Evolutionary conservation across 35 echinoderm and acorn worm genomes (phyloP), one percentile per base, ranked within the genome.

Genomic region (Apostichopus californicus): DNA sequence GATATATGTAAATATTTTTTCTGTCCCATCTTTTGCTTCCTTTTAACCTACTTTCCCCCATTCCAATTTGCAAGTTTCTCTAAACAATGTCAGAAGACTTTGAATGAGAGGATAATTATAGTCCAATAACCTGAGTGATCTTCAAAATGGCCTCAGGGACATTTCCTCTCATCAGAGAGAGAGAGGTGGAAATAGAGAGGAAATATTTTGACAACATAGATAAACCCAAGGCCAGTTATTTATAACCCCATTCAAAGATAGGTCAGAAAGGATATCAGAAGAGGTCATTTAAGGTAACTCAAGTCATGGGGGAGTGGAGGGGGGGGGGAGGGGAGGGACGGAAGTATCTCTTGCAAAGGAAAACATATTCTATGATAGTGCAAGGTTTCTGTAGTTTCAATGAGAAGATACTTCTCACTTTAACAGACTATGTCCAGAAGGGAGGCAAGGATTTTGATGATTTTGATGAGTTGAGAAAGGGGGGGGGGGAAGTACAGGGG

Each of bases 221-320:
- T 46, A 80, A 80, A 54, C 13, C 13, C 13, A 80, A 80, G 78
- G 78, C 53, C 78, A 80, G 7, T 26, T 46, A 80, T 54, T 80
- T 80, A 13, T 80, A 6, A 46, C 2, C 24, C 53, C 78, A 6
- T 68, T 22, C 9, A 34, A 14, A 1, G 78, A 46, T 46, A 12
- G 78, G 78, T 80, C 22, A 80, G 22, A 21, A 80, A 11, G n/a
- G 78, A 7, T 80, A 80, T 25, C 46, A 80, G 24, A 80, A 80
- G 34, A 80, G 78, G 78, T 80, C 78, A 80, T 34, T 25, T 80
- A 12, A 80, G 78, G 78, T 80, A 80, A 80, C 21, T 68, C 64
- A 68, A 68, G 17, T 1, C 17, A 68, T 68, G 6, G 11, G 10
- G 5, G 64, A 68, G 17, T 68, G 5, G 64, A 5, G 64, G 17